Evolutionary conservation across 2,888 invertebrate species (phyloP).

Genomic region (Argynnis bischoffii): DNA sequence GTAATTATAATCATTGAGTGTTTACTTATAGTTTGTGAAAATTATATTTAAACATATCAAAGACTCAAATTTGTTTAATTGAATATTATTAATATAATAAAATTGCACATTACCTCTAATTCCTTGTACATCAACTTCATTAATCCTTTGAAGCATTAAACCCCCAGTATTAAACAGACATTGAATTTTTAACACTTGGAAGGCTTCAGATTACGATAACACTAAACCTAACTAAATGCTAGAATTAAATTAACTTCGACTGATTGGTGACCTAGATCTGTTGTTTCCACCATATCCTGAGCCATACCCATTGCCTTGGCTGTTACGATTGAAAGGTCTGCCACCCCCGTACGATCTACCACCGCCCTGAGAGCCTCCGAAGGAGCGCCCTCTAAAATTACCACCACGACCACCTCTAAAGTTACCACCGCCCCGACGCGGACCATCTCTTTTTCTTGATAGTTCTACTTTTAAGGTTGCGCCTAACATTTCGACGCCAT

Average conservation of each 20-base stretch:
- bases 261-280: slow-evolving; percentile 78
- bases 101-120: slow-evolving; percentile 63
- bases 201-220: slow-evolving; percentile 82
- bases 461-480: slow-evolving; percentile 94
- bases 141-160: slow-evolving; percentile 75
- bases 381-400: slow-evolving; percentile 76
- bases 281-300: slow-evolving; percentile 75
- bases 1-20: too few relatives aligned
- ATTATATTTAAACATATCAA: too few relatives aligned
- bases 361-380: slow-evolving; percentile 60
- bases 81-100: slow-evolving; percentile 30
- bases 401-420: slow-evolving; percentile 80
- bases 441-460: slow-evolving; percentile 90
- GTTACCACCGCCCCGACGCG: slow-evolving; percentile 84
- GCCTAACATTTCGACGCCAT: slow-evolving; percentile 93
- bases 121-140: slow-evolving; percentile 62
- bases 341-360: slow-evolving; percentile 53
- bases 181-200: slow-evolving; percentile 78
- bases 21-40: too few relatives aligned
- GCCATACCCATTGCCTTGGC: slow-evolving; percentile 74
- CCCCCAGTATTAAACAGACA: slow-evolving; percentile 73
- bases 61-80: too few relatives aligned
- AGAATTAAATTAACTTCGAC: slow-evolving; percentile 75
- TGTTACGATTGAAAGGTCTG: slow-evolving; percentile 72
- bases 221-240: slow-evolving; percentile 80